phyloP scores from a whole-genome alignment of 2,797 vertebrate genomes.

The Sebastes reedi region DNA sequence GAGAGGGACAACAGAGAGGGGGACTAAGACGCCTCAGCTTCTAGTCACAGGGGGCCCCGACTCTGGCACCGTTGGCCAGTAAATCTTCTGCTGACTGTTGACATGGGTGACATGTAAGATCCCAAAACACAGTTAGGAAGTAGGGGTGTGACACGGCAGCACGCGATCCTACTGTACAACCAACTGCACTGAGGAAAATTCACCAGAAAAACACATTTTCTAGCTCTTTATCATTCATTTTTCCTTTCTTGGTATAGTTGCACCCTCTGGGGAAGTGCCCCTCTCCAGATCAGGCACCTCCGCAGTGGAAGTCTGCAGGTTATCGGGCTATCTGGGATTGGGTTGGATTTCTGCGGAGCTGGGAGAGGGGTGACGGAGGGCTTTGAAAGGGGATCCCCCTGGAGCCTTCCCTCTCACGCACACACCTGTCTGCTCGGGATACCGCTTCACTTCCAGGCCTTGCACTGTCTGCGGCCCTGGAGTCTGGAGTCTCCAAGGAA shows the following conservation, averaged over 20 bases:
- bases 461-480: conserved; percentile 70
- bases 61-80: conserved; percentile 72
- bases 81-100: conserved; percentile 80
- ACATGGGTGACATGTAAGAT: conserved; percentile 75
- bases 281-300: conserved; percentile 3
- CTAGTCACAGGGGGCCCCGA: conserved; percentile 48
- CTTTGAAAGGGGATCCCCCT: conserved; percentile 79
- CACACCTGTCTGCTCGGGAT: conserved; percentile 77
- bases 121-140: conserved; percentile 75
- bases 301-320: conserved; percentile 37
- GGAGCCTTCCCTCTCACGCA: conserved; percentile 60
- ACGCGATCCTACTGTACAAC: neutral
- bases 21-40: conserved; percentile 39
- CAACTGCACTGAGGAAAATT: neutral
- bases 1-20: conserved; percentile 39
- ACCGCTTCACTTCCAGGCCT: conserved; percentile 66
- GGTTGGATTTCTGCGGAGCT: conserved; percentile 74
- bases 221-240: neutral
- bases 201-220: neutral
- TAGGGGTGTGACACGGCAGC: conserved; percentile 32
- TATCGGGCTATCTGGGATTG: conserved; percentile 77
- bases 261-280: conserved; percentile 11
- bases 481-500: conserved; percentile 77
- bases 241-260: neutral
- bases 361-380: conserved; percentile 52